These are phyloP conservation scores for Macrosoma leucophasiata DNA, from an alignment of 2,888 invertebrate species.

Conservation along the genomic window DNA sequence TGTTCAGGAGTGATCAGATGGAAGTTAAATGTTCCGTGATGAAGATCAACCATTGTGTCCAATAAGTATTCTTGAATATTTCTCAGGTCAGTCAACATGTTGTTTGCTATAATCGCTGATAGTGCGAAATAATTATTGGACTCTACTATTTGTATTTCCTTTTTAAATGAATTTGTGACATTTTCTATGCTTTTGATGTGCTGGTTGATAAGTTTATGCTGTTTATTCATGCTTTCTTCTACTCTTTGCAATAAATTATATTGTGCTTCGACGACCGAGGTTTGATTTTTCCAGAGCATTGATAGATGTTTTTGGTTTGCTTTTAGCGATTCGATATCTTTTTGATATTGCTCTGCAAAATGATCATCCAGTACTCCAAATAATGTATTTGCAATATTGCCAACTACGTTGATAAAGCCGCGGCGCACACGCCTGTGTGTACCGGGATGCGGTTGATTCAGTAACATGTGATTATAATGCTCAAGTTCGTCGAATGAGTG, in stretches of 20 bases:
- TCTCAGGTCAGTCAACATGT: conserved; percentile 1
- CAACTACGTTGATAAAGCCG: conserved; percentile 12
- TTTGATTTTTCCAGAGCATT: conserved; percentile 9
- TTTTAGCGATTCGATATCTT: conserved; percentile 1
- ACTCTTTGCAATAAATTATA: conserved; percentile 8
- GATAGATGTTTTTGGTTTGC: conserved; percentile 7
- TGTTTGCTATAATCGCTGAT: neutral
- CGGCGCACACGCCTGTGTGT: conserved; percentile 5
- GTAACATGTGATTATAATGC: conserved; percentile 10
- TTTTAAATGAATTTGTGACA: conserved; percentile 2
- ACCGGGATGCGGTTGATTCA: neutral
- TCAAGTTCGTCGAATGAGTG: conserved; percentile 3
- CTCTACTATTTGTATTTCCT: conserved; percentile 1
- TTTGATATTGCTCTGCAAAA: conserved; percentile 5
- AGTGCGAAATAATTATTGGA: neutral
- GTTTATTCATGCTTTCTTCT: conserved; percentile 7
- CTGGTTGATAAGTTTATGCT: conserved; percentile 1
- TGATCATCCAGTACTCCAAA: conserved; percentile 4
- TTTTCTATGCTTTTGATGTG: conserved; percentile 5
- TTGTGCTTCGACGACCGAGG: conserved; percentile 9
- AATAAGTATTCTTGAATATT: neutral
- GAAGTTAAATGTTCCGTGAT: conserved; percentile 2
- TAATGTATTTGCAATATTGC: conserved; percentile 1
- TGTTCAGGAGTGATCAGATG: conserved; percentile 6
- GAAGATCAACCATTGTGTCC: conserved; percentile 3